A percentile compares a stretch with the other conserved stretches of the same genome.
Conservation (phyloP, 1,140 invertebrate species). For the Tenebrio molitor region DNA sequence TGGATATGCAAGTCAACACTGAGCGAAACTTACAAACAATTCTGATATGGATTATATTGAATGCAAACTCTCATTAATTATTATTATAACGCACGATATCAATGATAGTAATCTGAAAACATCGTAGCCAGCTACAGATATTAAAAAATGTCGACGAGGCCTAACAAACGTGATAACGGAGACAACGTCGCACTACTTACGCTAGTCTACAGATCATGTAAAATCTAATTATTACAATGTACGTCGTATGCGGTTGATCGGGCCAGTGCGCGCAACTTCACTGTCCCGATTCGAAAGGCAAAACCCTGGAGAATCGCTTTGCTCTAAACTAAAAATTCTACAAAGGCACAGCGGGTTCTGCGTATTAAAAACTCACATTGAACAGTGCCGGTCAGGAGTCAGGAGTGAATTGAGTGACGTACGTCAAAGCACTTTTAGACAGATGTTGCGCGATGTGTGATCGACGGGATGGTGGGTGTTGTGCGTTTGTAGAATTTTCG, state of each 20-base stretch:
- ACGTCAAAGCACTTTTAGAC: too few species aligned
- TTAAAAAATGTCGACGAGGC: background rate
- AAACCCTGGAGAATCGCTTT: constrained; percentile 31
- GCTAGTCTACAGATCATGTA: constrained; percentile 53
- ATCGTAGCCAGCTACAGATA: constrained; percentile 27
- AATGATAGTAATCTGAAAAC: constrained; percentile 3
- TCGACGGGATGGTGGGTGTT: too few species aligned
- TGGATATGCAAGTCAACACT: constrained; percentile 34
- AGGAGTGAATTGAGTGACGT: background rate
- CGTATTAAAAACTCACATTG: background rate
- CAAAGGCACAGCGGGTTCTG: constrained; percentile 29
- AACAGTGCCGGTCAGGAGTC: background rate
- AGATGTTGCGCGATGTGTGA: too few species aligned
- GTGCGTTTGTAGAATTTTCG: constrained; percentile 44
- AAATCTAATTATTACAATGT: constrained; percentile 52
- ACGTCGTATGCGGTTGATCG: constrained; percentile 41
- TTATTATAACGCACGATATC: constrained; percentile 15
- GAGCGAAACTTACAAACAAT: constrained; percentile 30
- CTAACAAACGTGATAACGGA: constrained; percentile 39
- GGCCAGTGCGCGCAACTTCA: constrained; percentile 8
- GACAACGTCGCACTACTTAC: constrained; percentile 42
- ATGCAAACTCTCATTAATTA: constrained; percentile 18
- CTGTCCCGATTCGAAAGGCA: background rate
- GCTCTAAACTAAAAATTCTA: constrained; percentile 43
- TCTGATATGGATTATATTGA: constrained; percentile 38